Percentiles rank a stretch among this genome's conserved stretches.
phyloP scores from a whole-genome alignment of 2,888 invertebrate species.

The Elmis aenea region DNA sequence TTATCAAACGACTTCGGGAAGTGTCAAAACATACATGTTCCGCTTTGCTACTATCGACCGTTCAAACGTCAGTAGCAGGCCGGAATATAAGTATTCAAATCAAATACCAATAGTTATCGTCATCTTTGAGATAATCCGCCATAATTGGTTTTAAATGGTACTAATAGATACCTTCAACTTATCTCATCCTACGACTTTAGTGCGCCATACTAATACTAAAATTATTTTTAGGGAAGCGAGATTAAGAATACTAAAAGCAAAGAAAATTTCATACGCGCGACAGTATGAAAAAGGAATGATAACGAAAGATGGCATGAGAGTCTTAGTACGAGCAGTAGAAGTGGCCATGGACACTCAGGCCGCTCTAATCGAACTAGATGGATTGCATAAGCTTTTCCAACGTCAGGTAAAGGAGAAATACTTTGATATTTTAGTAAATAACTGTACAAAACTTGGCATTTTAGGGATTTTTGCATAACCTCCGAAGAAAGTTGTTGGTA shows the following conservation, averaged over 20 bases:
- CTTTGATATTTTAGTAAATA: background rate
- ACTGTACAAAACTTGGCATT: background rate
- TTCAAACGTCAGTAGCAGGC: too few relatives aligned
- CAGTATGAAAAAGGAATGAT: constrained; percentile 61
- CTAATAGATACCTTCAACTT: too few relatives aligned
- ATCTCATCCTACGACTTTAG: too few relatives aligned
- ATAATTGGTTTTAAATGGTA: constrained; percentile 49
- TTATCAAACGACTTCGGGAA: too few relatives aligned
- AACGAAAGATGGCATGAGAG: constrained; percentile 54
- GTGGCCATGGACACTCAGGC: constrained; percentile 50
- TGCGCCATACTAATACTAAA: background rate
- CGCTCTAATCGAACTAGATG: constrained; percentile 45
- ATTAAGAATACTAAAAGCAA: constrained; percentile 55
- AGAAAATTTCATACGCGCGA: constrained; percentile 60
- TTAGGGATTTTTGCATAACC: constrained; percentile 47
- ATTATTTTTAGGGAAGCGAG: constrained; percentile 50
- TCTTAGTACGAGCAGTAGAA: constrained; percentile 53
- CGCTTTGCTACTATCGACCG: too few relatives aligned
- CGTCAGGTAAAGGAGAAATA: constrained; percentile 9
- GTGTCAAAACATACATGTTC: too few relatives aligned
- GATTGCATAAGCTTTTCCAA: constrained; percentile 37
- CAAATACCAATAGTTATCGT: too few relatives aligned
- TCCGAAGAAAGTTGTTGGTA: constrained; percentile 45
- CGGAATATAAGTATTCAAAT: too few relatives aligned
- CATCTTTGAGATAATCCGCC: too few relatives aligned